Base-by-base conservation (phyloP, 2,888 invertebrate species). In the Drosophila helvetica region DNA sequence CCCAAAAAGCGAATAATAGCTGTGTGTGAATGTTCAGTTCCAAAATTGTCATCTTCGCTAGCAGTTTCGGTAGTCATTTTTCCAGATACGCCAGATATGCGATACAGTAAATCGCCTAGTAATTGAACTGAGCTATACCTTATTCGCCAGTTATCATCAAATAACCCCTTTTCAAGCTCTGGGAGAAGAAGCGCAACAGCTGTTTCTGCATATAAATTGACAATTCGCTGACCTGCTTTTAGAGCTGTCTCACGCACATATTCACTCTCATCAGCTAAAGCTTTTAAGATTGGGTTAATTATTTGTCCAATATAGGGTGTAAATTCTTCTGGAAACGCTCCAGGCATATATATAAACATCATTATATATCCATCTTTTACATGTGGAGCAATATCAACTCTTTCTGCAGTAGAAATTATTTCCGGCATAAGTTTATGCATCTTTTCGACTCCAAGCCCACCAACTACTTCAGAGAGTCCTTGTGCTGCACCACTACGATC, bases 271-370 rank as follows among this genome's bases (percentile, higher is more conserved):
- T 99, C 99, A 5, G 99, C 99, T 60, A 99, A 93, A 0, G 99
- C 99, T 93, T 98, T 97, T 38, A 99, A 93, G 79, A 99, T 98
- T 1, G 99, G 98, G 91, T 97, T 98, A 88, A 99, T 98, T 85
- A 99, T 99, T 91, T 97, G 97, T 0, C 98, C 97, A 89, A 99
- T 96, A 93, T 99, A 99, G 0, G 97, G 97, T 1, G 97, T 96
- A 93, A 99, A 99, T 90, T 98, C 97, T 75, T 96, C 95, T 7
- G 97, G 98, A 93, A 99, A 99, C 12, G 98, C 98, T 70, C 96
- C 96, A 3, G 99, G 99, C 96, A 99, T 97, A 93, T 99, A 99
- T 90, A 99, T 99, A 92, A 99, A 99, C 98, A 99, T 98, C 98
- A 99, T 98, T 74, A 99, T 98, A 93, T 99, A 99, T 48, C 99